Percentiles rank a stretch among this genome's conserved stretches.
These are phyloP conservation scores for Alethe diademata DNA, from an alignment of 2,113 vertebrate species.

Conservation along the genomic window DNA sequence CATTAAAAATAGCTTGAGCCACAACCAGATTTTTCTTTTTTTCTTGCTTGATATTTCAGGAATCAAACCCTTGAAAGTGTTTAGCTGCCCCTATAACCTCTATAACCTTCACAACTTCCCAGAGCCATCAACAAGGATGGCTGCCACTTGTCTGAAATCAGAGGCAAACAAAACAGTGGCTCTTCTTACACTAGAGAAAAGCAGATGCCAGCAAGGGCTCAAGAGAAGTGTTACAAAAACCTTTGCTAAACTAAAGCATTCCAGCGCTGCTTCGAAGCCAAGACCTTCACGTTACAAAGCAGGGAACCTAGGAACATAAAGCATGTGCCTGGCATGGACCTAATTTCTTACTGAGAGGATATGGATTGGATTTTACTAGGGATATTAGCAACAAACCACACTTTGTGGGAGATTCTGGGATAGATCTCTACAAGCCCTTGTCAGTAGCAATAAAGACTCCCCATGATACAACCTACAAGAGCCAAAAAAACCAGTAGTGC, in stretches of 20 bases:
- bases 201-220: not conserved
- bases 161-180: not conserved
- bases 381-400: not conserved
- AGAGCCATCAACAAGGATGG: not conserved
- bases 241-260: not conserved
- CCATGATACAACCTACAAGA: not conserved
- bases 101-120: not conserved
- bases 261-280: not conserved
- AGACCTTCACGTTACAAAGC: not conserved
- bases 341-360: not conserved
- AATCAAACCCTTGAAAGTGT: not conserved
- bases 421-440: not conserved
- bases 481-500: not conserved
- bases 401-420: not conserved
- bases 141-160: slow-evolving; percentile 21
- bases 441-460: slow-evolving; percentile 13
- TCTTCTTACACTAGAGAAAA: not conserved
- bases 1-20: not conserved
- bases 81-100: not conserved
- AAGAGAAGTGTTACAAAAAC: not conserved
- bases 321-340: not conserved
- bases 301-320: slow-evolving; percentile 9
- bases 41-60: not conserved
- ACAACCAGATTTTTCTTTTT: not conserved
- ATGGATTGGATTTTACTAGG: not conserved